Percentiles rank a stretch among this genome's conserved stretches.
phyloP scores from a whole-genome alignment of 1,140 invertebrate genomes.

The Ctenoplectra terminalis region DNA sequence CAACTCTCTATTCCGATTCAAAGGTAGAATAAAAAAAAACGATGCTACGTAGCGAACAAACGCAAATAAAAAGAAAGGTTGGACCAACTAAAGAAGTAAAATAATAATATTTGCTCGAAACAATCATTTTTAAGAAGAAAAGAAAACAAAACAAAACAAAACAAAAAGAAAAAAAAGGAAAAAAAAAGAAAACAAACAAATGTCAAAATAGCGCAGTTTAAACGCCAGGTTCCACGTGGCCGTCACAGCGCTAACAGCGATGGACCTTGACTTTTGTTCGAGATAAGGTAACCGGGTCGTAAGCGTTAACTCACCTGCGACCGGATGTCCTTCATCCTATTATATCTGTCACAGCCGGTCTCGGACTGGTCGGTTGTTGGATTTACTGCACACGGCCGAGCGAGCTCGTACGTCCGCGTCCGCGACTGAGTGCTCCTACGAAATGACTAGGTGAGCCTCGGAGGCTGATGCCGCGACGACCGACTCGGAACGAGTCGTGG shows the following conservation, averaged over 20 bases:
- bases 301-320: conserved; percentile 63
- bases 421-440: conserved; percentile 51
- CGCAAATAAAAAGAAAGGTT: too few species aligned
- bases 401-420: conserved; percentile 40
- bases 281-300: conserved; percentile 24
- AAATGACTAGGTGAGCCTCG: conserved; percentile 60
- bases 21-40: too few species aligned
- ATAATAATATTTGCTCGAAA: too few species aligned
- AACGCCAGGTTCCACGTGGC: neutral
- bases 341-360: conserved; percentile 24
- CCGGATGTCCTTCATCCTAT: conserved; percentile 69
- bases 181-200: neutral
- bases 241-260: neutral
- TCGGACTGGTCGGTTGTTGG: conserved; percentile 33
- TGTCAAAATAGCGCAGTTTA: neutral
- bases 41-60: too few species aligned
- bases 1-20: too few species aligned
- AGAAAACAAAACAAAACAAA: neutral
- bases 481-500: conserved; percentile 15
- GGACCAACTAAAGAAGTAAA: too few species aligned
- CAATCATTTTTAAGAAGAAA: too few species aligned
- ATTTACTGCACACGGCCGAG: conserved; percentile 7
- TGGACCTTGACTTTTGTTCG: conserved; percentile 36
- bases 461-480: neutral
- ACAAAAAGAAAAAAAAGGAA: too few species aligned